A percentile compares a stretch with the other conserved stretches of the same genome.
These are phyloP conservation scores for Cheilosia vulpina DNA, from an alignment of 2,888 invertebrate genomes.

Conservation along the genomic window DNA sequence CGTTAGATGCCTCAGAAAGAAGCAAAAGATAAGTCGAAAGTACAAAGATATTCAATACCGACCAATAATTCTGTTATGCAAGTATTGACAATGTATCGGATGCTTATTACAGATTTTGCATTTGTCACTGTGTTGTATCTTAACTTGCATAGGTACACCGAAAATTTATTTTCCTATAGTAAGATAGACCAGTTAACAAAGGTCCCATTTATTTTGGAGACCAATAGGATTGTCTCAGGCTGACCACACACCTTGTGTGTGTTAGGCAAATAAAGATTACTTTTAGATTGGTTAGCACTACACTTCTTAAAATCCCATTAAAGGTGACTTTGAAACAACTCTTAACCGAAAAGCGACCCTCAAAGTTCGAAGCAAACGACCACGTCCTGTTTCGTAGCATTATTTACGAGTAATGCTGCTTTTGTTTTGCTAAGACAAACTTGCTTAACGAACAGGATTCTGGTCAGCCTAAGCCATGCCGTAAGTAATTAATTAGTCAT, in stretches of 20 bases:
- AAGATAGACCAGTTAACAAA: neutral
- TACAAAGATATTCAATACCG: no score
- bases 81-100: no score
- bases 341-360: slow-evolving; percentile 36
- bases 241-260: slow-evolving; percentile 11
- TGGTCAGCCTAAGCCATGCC: slow-evolving; percentile 52
- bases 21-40: no score
- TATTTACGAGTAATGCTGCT: slow-evolving; percentile 33
- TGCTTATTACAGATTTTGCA: no score
- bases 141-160: neutral
- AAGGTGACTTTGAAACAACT: slow-evolving; percentile 29
- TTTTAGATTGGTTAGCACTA: slow-evolving; percentile 29
- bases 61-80: no score
- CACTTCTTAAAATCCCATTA: slow-evolving; percentile 47
- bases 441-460: slow-evolving; percentile 20
- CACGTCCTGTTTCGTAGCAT: slow-evolving; percentile 27
- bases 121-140: no score
- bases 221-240: neutral
- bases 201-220: neutral
- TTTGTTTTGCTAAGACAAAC: slow-evolving; percentile 29
- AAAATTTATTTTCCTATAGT: slow-evolving; percentile 7
- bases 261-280: slow-evolving; percentile 42
- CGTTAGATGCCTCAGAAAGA: no score
- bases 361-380: neutral
- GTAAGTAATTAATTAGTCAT: slow-evolving; percentile 72